A percentile compares a stretch with the other conserved stretches of the same genome.
These are phyloP conservation scores for Nemapogon koenigi DNA, from an alignment of 2,888 invertebrate genomes.

Conservation along the genomic window DNA sequence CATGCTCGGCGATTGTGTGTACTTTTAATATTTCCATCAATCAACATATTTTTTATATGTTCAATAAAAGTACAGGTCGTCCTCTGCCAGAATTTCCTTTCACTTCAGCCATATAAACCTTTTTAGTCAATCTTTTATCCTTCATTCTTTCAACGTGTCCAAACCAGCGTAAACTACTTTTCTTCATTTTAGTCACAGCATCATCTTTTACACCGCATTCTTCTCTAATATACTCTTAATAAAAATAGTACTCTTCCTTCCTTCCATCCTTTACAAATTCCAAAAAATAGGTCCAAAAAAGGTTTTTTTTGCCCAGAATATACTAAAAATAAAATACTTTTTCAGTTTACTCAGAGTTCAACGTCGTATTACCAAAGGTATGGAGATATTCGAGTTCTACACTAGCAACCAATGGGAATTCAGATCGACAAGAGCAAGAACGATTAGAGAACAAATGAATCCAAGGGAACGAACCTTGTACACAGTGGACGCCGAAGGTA, in stretches of 20 bases:
- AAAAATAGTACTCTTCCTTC: background rate
- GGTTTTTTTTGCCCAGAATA: background rate
- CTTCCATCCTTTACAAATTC: background rate
- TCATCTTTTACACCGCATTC: no score
- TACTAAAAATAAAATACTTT: slow-evolving; percentile 9
- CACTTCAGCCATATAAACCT: no score
- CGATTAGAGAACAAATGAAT: slow-evolving; percentile 17
- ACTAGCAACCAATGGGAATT: slow-evolving; percentile 30
- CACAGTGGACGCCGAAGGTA: slow-evolving; percentile 2
- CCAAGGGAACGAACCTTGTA: background rate
- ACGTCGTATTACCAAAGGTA: slow-evolving; percentile 5
- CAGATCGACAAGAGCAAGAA: slow-evolving; percentile 18
- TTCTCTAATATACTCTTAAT: no score
- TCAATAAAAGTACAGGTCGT: no score
- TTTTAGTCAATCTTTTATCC: no score
- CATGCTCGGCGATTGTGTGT: no score
- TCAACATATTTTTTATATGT: no score
- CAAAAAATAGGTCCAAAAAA: background rate
- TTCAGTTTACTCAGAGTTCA: slow-evolving; percentile 5
- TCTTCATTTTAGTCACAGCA: no score
- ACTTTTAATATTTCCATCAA: no score
- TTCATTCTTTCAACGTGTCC: no score
- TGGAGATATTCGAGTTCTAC: slow-evolving; percentile 6
- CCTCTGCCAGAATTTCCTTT: no score
- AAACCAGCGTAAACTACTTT: no score